Conservation (phyloP, 2,797 vertebrate species). For the Petrocephalus schoutedeni region DNA sequence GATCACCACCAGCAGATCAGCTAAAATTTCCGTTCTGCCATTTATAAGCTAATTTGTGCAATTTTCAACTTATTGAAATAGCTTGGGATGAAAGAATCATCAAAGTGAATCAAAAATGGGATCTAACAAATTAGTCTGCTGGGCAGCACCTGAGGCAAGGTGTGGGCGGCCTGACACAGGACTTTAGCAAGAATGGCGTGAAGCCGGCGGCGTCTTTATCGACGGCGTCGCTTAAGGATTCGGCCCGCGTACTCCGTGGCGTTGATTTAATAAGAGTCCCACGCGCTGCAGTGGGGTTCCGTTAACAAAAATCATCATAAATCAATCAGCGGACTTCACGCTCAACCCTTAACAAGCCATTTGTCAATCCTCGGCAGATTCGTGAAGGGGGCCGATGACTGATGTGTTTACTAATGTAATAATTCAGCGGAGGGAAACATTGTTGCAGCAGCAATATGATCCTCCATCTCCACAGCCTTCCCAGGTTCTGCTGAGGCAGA, state of each 20-base stretch:
- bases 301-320: slow-evolving; percentile 39
- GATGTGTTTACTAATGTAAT: slow-evolving; percentile 45
- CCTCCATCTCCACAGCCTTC: background rate
- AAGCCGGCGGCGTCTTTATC: slow-evolving; percentile 35
- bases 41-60: background rate
- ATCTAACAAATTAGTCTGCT: background rate
- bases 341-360: slow-evolving; percentile 51
- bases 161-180: background rate
- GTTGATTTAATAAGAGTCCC: slow-evolving; percentile 44
- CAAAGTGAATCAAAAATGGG: background rate
- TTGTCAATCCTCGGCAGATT: slow-evolving; percentile 42
- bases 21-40: background rate
- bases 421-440: slow-evolving; percentile 31
- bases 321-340: slow-evolving; percentile 50
- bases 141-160: background rate
- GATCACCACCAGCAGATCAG: background rate
- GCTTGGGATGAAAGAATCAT: background rate
- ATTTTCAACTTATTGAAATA: background rate
- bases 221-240: slow-evolving; percentile 43
- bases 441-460: background rate
- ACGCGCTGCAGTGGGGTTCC: background rate
- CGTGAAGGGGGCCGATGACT: slow-evolving; percentile 39
- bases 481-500: background rate
- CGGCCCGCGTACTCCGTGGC: slow-evolving; percentile 28
- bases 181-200: background rate